Evolutionary conservation across 2,888 invertebrate genomes (phyloP), one percentile per base, ranked within the genome.

Genomic region (Villa cingulata): DNA sequence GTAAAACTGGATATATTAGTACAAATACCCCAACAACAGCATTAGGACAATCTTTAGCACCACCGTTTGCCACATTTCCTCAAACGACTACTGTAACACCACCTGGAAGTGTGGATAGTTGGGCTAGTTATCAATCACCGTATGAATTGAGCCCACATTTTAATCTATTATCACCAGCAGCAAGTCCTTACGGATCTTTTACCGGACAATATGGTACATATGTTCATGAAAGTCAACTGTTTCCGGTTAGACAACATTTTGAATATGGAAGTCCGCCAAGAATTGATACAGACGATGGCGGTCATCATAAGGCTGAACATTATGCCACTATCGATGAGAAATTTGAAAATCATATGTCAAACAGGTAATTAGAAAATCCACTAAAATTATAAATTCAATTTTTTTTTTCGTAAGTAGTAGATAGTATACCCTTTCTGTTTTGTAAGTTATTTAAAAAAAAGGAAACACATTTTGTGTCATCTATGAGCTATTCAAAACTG

Each of bases 1-100:
- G 92, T 36, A 92, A 92, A 69, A 88, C 87, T 0, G 86, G 83
- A 34, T 81, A 81, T 73, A 76, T 84, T 59, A 80, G 79, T 48
- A 78, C 81, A 4, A 80, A 76, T 58, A 81, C 81, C 1, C 80
- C 79, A 56, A 79, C 83, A 3, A 78, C 76, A 40, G 58, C 77
- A 32, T 62, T 80, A 45, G 72, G 71, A 48, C 57, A 57, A 12
- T 56, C 65, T 1, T 48, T 68, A 47, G 66, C 64, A 1, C 79
- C 83, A 6, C 80, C 81, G 32, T 78, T 77, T 6, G 75, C 76
- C 54, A 70, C 76, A 39, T 78, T 78, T 57, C 75, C 77, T 2
- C 78, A 78, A 60, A 76, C 77, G 2, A 70, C 73, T n/a, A 68
- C 78, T 3, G 63, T 72, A 43, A 68, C 72, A 56, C 68, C 81